Evolutionary conservation across 1,140 invertebrate genomes (phyloP), one percentile per base, ranked within the genome.

Genomic region (Pogonognathellus flavescens): DNA sequence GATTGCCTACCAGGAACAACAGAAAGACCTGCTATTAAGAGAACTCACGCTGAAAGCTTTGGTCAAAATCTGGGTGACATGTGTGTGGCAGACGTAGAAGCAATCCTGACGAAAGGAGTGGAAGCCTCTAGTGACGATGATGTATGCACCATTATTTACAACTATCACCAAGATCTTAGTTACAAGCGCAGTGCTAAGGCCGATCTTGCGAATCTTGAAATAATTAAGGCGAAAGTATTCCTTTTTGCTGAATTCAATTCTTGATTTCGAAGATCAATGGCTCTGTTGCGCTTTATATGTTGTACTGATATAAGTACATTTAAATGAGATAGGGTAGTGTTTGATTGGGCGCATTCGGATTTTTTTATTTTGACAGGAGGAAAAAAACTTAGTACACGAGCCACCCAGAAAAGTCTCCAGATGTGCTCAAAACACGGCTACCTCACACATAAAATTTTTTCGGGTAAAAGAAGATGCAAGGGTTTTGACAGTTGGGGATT

Each of bases 401-500:
- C 80, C 80, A 22, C 80, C 60, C 72, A 72, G 49, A 41, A 76
- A 80, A 49, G 25, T 80, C 25, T 50, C 84, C 50, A 72, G 52
- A 80, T 16, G 16, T 31, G 25, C 84, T 25, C 16, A 70, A 31
- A 55, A 59, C 9, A 20, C 53, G 22, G 70, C 55, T 59, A 52
- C 49, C 9, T 62, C 53, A 13, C 50, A 76, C 66, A 72, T 84
- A 52, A 84, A 84, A 84, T 72, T 70, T 72, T 72, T 62, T 60
- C 62, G 55, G 25, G 70, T 85, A 72, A 85, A 80, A 55, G 84
- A 85, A 55, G 84, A 85, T 25, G 84, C 84, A 8, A 52, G 84
- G 13, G 84, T 85, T 14, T 49, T 85, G 22, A 80, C 72, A 7
- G 62, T 59, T 50, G 84, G 66, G 57, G 84, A 85, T 59, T 49